These are phyloP conservation scores for Propithecus perrieri DNA, from an alignment of 2,797 vertebrate species.

Conservation along the genomic window DNA sequence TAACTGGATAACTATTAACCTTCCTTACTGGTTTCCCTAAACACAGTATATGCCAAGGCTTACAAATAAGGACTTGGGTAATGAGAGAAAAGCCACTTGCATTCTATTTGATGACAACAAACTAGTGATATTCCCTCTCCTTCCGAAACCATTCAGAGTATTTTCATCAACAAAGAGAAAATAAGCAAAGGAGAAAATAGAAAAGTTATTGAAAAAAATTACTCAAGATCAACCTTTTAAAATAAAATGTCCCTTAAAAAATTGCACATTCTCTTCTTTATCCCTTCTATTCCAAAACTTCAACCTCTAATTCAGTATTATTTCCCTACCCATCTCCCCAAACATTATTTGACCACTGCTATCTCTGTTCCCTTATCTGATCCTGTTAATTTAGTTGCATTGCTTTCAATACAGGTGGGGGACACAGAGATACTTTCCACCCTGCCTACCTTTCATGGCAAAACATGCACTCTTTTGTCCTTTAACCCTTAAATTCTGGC, in stretches of 20 bases:
- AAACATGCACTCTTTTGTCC: not conserved
- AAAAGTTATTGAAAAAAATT: constrained; percentile 19
- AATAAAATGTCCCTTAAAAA: constrained; percentile 6
- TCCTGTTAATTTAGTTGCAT: not conserved
- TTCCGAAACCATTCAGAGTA: not conserved
- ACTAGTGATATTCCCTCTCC: not conserved
- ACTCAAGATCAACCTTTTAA: not conserved
- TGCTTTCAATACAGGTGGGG: not conserved
- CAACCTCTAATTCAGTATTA: not conserved
- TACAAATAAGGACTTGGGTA: not conserved
- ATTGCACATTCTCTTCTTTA: not conserved
- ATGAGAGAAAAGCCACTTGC: constrained; percentile 30
- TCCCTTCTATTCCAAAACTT: not conserved
- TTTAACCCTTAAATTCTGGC: not conserved
- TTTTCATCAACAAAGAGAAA: constrained; percentile 53
- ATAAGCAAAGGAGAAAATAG: not conserved
- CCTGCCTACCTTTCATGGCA: not conserved
- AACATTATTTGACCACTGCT: not conserved
- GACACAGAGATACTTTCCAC: not conserved
- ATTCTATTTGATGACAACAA: not conserved
- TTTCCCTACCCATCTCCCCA: not conserved
- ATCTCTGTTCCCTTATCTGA: not conserved
- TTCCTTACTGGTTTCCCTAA: not conserved
- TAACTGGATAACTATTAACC: not conserved
- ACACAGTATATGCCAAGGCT: not conserved